phyloP scores from a whole-genome alignment of 2,113 vertebrate species.

The Myrmecobius fasciatus region DNA sequence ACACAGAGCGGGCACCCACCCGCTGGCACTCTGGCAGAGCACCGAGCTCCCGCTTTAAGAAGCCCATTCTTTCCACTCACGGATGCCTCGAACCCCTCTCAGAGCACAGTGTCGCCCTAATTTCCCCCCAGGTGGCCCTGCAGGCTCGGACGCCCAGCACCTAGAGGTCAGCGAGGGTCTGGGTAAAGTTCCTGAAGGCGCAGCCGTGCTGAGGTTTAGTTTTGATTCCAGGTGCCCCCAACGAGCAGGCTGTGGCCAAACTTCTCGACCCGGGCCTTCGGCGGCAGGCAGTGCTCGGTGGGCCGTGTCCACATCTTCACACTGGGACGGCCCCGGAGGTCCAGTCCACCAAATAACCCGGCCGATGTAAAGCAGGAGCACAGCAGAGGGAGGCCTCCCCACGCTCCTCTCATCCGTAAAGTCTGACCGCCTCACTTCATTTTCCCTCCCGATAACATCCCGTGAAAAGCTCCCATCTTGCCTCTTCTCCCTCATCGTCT shows the following conservation, averaged over 20 bases:
- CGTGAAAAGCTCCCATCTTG: neutral
- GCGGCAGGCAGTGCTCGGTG: neutral
- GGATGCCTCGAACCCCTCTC: neutral
- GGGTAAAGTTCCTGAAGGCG: neutral
- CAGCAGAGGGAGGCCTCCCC: neutral
- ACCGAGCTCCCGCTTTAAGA: neutral
- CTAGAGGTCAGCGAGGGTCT: neutral
- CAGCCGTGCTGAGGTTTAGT: neutral
- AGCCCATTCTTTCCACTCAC: neutral
- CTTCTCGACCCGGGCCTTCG: neutral
- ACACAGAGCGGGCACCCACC: neutral
- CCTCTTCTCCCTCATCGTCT: neutral
- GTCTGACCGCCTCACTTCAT: neutral
- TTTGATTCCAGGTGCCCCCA: neutral
- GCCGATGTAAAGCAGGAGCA: neutral
- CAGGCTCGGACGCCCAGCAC: too few species aligned
- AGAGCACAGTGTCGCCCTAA: neutral
- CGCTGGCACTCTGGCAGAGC: too few species aligned
- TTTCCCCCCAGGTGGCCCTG: too few species aligned
- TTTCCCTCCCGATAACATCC: neutral
- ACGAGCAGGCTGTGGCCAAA: neutral
- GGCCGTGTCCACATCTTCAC: neutral
- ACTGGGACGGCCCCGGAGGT: neutral
- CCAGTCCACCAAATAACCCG: neutral
- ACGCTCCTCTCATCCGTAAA: too few species aligned